Conservation (phyloP, 92 coral and sea anemone species). For the Zoanthus sansibaricus region DNA sequence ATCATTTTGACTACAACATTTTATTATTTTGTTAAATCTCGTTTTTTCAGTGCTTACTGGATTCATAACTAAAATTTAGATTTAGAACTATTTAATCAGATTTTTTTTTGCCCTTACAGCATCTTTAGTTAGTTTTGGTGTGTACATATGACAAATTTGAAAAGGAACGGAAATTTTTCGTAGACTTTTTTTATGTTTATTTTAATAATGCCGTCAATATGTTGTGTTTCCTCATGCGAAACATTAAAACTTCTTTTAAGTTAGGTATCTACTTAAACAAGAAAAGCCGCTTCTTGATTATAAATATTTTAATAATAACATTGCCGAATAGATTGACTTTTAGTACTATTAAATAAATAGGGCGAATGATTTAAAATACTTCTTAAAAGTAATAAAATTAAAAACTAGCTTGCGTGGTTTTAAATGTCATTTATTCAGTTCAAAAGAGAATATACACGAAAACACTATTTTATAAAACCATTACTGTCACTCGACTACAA, state of each 20-base stretch:
- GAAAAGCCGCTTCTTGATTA: not conserved
- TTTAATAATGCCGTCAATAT: not conserved
- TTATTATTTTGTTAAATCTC: too few relatives aligned
- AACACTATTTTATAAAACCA: too few relatives aligned
- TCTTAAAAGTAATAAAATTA: too few relatives aligned
- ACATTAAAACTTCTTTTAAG: not conserved
- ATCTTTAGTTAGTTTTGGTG: not conserved
- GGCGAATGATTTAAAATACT: too few relatives aligned
- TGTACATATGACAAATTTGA: not conserved
- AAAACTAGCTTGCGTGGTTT: too few relatives aligned
- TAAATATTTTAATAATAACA: slow-evolving; percentile 3
- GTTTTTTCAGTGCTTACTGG: slow-evolving; percentile 13
- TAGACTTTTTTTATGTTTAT: not conserved
- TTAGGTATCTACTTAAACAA: not conserved
- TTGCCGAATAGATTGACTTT: slow-evolving; percentile 3
- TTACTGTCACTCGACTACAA: too few relatives aligned
- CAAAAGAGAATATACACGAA: too few relatives aligned
- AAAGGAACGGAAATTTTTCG: not conserved
- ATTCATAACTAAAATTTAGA: not conserved
- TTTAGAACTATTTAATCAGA: too few relatives aligned
- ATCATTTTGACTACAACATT: too few relatives aligned
- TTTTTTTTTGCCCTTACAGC: too few relatives aligned
- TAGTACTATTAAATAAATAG: not conserved
- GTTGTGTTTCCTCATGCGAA: not conserved
- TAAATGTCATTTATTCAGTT: too few relatives aligned